Evolutionary conservation across 2,113 vertebrate species (phyloP).

Genomic region (Craseonycteris thonglongyai): DNA sequence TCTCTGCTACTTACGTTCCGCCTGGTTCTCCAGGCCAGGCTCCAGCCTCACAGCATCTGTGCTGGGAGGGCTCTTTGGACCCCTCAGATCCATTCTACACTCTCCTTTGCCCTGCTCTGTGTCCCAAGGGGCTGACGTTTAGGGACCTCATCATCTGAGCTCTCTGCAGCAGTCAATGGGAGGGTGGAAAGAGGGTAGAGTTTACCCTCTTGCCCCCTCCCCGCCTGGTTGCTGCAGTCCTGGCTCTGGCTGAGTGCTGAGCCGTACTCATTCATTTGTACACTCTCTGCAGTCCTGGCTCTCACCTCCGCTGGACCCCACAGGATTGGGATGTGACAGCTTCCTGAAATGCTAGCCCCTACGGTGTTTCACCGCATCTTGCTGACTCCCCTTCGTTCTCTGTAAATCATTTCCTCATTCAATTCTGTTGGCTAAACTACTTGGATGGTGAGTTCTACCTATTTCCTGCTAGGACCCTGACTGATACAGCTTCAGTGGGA

Average conservation of each 20-base stretch:
- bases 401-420: neutral
- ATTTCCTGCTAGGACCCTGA: neutral
- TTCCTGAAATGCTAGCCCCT: neutral
- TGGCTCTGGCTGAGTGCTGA: neutral
- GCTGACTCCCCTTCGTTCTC: neutral
- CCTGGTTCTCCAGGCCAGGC: neutral
- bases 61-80: neutral
- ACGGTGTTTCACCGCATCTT: neutral
- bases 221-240: neutral
- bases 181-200: rapidly evolving
- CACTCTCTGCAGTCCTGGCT: neutral
- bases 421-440: neutral
- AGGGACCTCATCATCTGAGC: neutral
- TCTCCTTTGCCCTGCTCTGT: neutral
- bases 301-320: neutral
- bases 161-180: neutral
- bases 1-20: neutral
- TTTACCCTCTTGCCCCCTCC: neutral
- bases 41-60: neutral
- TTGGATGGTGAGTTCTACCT: neutral
- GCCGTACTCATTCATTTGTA: too few relatives aligned
- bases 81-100: neutral
- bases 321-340: neutral
- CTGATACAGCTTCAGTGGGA: neutral
- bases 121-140: neutral